Percentiles rank a stretch among this genome's conserved stretches.
Conservation (phyloP, 92 coral and sea anemone genomes). For the Plumapathes pennacea region DNA sequence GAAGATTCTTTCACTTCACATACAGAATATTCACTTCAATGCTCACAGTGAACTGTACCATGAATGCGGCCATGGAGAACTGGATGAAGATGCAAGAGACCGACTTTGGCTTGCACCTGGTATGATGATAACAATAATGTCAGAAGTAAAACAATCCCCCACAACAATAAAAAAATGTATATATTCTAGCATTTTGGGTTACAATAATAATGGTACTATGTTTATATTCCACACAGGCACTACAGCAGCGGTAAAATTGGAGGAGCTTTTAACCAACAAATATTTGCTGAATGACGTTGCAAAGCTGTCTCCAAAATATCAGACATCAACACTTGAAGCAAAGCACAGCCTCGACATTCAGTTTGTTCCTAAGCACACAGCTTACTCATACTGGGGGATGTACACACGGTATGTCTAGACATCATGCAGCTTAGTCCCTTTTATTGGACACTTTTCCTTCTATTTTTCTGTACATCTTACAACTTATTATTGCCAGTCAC, state of each 20-base stretch:
- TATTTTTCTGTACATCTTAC: not conserved
- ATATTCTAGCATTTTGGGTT: too few relatives aligned
- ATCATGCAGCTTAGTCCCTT: not conserved
- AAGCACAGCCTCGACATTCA: constrained; percentile 49
- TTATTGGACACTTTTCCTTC: not conserved
- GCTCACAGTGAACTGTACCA: too few relatives aligned
- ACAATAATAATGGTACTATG: too few relatives aligned
- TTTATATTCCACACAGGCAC: constrained; percentile 8
- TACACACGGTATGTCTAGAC: constrained; percentile 22
- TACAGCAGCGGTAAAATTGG: constrained; percentile 17
- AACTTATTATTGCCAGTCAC: too few relatives aligned
- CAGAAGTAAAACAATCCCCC: too few relatives aligned
- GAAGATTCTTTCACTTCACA: too few relatives aligned
- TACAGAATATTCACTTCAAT: too few relatives aligned
- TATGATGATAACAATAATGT: too few relatives aligned
- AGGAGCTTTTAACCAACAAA: constrained; percentile 13
- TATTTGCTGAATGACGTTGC: constrained; percentile 31
- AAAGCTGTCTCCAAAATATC: constrained; percentile 43
- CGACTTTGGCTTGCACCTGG: too few relatives aligned
- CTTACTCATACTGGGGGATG: constrained; percentile 57
- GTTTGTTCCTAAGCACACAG: constrained; percentile 43
- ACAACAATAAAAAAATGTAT: too few relatives aligned
- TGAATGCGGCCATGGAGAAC: too few relatives aligned
- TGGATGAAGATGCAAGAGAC: too few relatives aligned
- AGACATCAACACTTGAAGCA: constrained; percentile 42